Conservation (phyloP, 2,888 invertebrate genomes). For the Macrophya annulata region DNA sequence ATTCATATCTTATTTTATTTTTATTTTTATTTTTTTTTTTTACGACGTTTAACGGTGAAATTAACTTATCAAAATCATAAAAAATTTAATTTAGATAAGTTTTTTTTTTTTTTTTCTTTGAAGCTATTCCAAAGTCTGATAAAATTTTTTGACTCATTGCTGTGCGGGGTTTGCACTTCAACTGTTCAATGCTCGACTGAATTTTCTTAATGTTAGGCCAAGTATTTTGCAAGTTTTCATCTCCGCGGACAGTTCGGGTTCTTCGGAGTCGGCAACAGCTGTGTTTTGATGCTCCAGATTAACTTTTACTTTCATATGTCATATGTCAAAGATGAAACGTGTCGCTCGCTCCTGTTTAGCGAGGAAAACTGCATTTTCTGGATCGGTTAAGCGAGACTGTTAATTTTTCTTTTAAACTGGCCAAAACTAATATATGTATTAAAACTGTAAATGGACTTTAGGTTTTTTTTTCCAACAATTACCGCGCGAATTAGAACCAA, state of each 20-base stretch:
- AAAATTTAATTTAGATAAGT: not conserved
- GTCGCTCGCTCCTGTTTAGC: not conserved
- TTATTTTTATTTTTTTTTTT: not conserved
- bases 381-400: constrained; percentile 11
- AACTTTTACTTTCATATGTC: constrained; percentile 61
- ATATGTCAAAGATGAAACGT: constrained; percentile 32
- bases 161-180: not conserved
- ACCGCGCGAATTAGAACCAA: not conserved
- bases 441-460: not conserved
- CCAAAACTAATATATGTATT: not conserved
- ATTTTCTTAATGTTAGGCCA: constrained; percentile 63
- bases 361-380: constrained; percentile 28
- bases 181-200: not conserved
- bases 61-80: not conserved
- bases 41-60: not conserved
- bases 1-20: not conserved
- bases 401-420: not conserved
- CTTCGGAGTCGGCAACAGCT: constrained; percentile 59
- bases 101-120: not conserved
- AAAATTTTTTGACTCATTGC: not conserved
- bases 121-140: not conserved
- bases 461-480: not conserved
- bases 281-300: constrained; percentile 69
- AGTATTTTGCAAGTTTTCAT: constrained; percentile 70
- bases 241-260: constrained; percentile 47